phyloP scores from a whole-genome alignment of 2,797 vertebrate genomes.

The Sardinella longiceps region DNA sequence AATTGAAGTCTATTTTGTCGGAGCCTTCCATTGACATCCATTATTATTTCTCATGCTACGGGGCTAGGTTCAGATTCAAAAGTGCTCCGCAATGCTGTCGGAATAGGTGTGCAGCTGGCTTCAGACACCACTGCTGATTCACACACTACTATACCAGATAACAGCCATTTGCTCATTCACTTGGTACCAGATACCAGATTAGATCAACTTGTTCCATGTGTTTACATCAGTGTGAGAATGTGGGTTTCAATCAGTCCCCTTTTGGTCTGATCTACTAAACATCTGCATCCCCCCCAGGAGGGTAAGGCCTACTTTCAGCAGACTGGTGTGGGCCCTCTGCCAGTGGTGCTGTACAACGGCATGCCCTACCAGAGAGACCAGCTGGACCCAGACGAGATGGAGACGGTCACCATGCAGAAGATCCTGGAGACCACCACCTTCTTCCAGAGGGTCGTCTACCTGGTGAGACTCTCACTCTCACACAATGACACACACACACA shows the following conservation, averaged over 20 bases:
- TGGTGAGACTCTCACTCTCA: conserved; percentile 76
- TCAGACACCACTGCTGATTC: background rate
- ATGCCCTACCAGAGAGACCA: conserved; percentile 92
- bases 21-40: too few species aligned
- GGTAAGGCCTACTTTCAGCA: conserved; percentile 88
- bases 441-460: conserved; percentile 92
- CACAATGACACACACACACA: too few species aligned
- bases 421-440: conserved; percentile 93
- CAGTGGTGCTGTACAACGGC: conserved; percentile 93
- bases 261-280: background rate
- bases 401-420: conserved; percentile 96
- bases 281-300: conserved; percentile 71
- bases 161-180: too few species aligned
- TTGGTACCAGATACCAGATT: too few species aligned
- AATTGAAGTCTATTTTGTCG: too few species aligned
- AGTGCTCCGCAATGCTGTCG: too few species aligned
- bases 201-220: background rate
- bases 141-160: too few species aligned
- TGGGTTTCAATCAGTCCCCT: background rate
- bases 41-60: too few species aligned
- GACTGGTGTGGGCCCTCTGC: conserved; percentile 90
- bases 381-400: conserved; percentile 93
- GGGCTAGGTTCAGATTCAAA: too few species aligned
- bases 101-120: too few species aligned
- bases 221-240: background rate